phyloP scores from a whole-genome alignment of 2,797 vertebrate species.

The Taeniopygia guttata region DNA sequence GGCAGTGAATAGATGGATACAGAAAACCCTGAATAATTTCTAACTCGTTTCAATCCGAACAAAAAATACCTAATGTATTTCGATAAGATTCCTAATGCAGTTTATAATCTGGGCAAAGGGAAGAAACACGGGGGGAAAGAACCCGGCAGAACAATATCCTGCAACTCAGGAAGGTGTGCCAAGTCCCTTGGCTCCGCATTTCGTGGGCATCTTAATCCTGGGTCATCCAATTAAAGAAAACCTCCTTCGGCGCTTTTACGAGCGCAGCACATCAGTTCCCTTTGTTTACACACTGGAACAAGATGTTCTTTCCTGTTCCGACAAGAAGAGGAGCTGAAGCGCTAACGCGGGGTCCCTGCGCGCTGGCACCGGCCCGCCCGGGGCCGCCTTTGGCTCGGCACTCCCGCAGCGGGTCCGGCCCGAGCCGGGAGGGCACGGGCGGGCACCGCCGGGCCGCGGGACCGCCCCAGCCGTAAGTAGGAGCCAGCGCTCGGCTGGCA shows the following conservation, averaged over 20 bases:
- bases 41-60: neutral
- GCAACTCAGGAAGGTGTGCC: neutral
- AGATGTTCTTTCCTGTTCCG: constrained; percentile 8
- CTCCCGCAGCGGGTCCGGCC: neutral
- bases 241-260: neutral
- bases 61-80: neutral
- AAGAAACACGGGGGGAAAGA: neutral
- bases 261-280: neutral
- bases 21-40: neutral
- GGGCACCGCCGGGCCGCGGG: neutral
- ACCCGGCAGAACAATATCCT: neutral
- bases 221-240: constrained; percentile 1
- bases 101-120: neutral
- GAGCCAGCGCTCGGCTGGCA: neutral
- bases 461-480: constrained; percentile 8
- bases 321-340: neutral
- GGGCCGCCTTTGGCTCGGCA: accelerated
- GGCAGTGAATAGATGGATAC: neutral
- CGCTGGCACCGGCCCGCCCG: neutral
- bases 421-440: neutral
- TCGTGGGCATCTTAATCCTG: neutral
- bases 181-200: neutral
- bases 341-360: neutral
- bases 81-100: neutral
- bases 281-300: constrained; percentile 44